Percentiles rank a stretch among this genome's conserved stretches.
phyloP scores from a whole-genome alignment of 2,113 vertebrate genomes.

The Vombatus ursinus region DNA sequence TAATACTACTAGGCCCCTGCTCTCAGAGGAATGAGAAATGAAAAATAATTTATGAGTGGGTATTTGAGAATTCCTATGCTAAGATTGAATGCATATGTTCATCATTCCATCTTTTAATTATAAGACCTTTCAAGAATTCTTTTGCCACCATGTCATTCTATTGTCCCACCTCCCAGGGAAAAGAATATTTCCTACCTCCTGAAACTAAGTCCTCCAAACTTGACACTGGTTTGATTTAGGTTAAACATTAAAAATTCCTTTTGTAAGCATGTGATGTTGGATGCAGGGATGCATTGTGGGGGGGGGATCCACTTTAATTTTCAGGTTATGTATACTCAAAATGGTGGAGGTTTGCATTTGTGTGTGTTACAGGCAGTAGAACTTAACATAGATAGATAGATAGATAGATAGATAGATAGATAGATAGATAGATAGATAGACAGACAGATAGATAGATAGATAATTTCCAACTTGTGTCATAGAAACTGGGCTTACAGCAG shows the following conservation, averaged over 20 bases:
- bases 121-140: not conserved
- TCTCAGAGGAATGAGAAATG: not conserved
- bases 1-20: slow-evolving; percentile 45
- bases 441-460: not conserved
- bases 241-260: not conserved
- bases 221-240: not conserved
- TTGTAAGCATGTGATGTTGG: not conserved
- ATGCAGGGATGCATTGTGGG: not conserved
- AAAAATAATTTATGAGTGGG: not conserved
- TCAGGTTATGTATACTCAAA: not conserved
- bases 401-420: too few species aligned
- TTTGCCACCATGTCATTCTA: not conserved
- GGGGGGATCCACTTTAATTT: not conserved
- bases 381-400: too few species aligned
- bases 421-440: too few species aligned
- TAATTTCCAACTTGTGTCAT: not conserved
- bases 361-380: too few species aligned
- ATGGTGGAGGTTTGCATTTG: too few species aligned
- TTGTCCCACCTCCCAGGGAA: not conserved
- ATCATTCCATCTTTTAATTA: slow-evolving; percentile 6
- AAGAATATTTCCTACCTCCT: not conserved
- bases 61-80: not conserved
- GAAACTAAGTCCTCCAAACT: not conserved
- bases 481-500: not conserved
- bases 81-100: slow-evolving; percentile 25